Evolutionary conservation across 2,797 vertebrate genomes (phyloP).

Genomic region (Siniperca obscura): DNA sequence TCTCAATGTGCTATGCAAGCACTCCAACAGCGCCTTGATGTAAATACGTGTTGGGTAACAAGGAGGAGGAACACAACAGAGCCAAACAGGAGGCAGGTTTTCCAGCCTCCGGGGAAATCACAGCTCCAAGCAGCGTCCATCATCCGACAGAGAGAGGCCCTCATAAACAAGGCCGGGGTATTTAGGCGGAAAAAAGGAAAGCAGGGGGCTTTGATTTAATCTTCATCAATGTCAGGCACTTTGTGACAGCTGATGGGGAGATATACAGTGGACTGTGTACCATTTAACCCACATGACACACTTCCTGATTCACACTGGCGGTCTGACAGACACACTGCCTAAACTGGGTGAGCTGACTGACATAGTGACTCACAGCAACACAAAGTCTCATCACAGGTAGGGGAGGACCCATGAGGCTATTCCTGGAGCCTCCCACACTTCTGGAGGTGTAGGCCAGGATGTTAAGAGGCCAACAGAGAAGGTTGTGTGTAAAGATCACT

Average conservation of each 20-base stretch:
- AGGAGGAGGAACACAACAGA: conserved; percentile 62
- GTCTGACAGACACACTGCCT: conserved; percentile 66
- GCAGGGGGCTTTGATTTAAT: conserved; percentile 75
- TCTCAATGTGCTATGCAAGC: conserved; percentile 67
- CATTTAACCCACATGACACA: conserved; percentile 80
- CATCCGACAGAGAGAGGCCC: conserved; percentile 38
- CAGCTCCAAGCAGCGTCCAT: conserved; percentile 41
- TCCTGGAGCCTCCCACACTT: conserved; percentile 12
- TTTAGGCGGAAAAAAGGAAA: conserved; percentile 50
- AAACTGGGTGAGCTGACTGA: conserved; percentile 63
- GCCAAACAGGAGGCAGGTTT: conserved; percentile 53
- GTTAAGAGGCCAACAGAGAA: conserved; percentile 37
- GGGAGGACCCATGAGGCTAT: conserved; percentile 27
- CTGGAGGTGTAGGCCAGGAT: conserved; percentile 34
- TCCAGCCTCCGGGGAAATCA: conserved; percentile 68
- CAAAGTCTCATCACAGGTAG: conserved; percentile 74
- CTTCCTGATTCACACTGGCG: conserved; percentile 66
- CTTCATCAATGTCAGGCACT: conserved; percentile 70
- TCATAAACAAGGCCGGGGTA: conserved; percentile 66
- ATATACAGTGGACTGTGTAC: conserved; percentile 78
- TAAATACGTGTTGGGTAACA: conserved; percentile 69
- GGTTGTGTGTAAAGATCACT: conserved; percentile 21
- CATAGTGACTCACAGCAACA: conserved; percentile 71
- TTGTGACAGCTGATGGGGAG: conserved; percentile 75
- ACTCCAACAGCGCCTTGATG: conserved; percentile 57